Evolutionary conservation across 2,113 vertebrate species (phyloP), one percentile per base, ranked within the genome.

Genomic region (Microtus montanus): DNA sequence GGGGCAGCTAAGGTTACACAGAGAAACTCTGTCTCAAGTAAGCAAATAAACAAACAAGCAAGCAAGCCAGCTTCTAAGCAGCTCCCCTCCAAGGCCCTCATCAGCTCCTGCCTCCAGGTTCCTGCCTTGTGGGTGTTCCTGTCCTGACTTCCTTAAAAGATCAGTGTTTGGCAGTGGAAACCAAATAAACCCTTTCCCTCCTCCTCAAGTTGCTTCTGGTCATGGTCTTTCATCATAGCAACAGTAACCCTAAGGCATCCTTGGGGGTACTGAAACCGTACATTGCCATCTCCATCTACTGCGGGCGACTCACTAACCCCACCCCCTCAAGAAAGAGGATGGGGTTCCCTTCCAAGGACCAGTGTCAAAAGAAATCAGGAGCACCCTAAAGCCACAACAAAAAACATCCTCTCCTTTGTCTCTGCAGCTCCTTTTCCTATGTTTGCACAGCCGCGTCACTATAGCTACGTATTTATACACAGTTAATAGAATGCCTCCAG

Each of bases 341-440:
- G 22, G 87, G n/a, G 15, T 54, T 44, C 49, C 86, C 75, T 82
- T 88, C 87, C 68, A 26, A 35, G 71, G 74, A 80, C 68, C n/a
- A 30, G 49, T 52, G 7, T 33, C 80, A 44, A 64, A 82, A 63
- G 70, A 94, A 80, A 74, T 47, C 78, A 44, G 86, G 38, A 79
- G 95, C 47, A 47, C 54, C 90, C 89, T 49, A 90, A 89, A 83
- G 54, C 63, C 89, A 54, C 19, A 74, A 15, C 35, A 70, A 70
- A 20, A 49, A 49, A 49, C 49, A 5, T 61, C 14, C 63, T 83
- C 61, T 79, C 24, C 35, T 0, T n/a, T 77, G 33, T 86, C 52
- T 85, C 66, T 64, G 5, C 68, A 49, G 75, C 8, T 90, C 26
- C 12, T 68, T 85, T 84, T 68, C 30, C 47, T 5, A 7, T n/a